These are phyloP conservation scores for Cavia porcellus DNA, from an alignment of 2,113 vertebrate species.

Conservation along the genomic window DNA sequence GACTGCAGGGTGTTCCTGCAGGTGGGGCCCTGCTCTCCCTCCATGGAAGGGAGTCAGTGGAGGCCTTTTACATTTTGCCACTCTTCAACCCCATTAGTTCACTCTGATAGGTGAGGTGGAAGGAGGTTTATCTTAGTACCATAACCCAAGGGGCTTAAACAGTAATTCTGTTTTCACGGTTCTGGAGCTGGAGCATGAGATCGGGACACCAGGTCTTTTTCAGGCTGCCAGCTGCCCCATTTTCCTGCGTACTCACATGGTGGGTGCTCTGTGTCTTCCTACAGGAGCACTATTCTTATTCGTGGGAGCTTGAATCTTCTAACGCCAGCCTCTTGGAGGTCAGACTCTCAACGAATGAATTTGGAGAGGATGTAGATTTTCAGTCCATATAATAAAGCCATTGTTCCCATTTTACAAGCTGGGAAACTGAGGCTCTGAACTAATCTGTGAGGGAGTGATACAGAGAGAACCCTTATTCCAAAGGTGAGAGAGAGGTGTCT, in stretches of 20 bases:
- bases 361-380: neutral
- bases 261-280: neutral
- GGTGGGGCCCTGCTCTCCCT: neutral
- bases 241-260: neutral
- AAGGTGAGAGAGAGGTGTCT: neutral
- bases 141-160: neutral
- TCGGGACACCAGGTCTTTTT: neutral
- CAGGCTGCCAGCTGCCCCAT: neutral
- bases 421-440: neutral
- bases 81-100: neutral
- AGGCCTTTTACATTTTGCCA: neutral
- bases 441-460: neutral
- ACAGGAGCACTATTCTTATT: neutral
- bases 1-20: slow-evolving; percentile 50
- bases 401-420: neutral
- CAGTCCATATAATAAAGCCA: neutral
- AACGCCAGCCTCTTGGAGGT: neutral
- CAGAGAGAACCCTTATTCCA: neutral
- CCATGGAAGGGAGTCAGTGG: slow-evolving; percentile 36
- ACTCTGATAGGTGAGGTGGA: neutral
- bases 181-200: neutral
- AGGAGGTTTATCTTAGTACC: neutral
- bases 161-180: neutral
- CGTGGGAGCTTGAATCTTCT: neutral
- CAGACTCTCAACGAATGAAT: neutral